These are phyloP conservation scores for Zele albiditarsus DNA, from an alignment of 2,888 invertebrate species.

Conservation along the genomic window DNA sequence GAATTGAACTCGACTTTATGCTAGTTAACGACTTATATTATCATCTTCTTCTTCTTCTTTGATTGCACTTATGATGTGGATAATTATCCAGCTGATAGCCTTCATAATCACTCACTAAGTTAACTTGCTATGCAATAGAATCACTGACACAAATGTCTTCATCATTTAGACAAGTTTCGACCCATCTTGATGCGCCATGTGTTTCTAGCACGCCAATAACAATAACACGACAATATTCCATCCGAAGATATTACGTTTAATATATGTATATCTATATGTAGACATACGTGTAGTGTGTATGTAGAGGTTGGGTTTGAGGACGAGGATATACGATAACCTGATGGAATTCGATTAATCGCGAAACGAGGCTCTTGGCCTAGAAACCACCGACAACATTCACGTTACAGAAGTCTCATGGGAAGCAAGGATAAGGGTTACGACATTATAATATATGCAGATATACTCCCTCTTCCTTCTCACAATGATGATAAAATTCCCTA, in stretches of 20 bases:
- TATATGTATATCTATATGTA: neutral
- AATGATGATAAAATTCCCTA: slow-evolving; percentile 21
- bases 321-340: slow-evolving; percentile 22
- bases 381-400: slow-evolving; percentile 29
- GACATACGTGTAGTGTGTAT: slow-evolving; percentile 13
- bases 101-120: too few relatives aligned
- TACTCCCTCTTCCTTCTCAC: neutral
- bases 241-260: neutral
- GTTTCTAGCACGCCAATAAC: neutral
- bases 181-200: neutral
- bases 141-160: too few relatives aligned
- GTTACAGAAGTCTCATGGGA: slow-evolving; percentile 28
- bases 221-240: neutral
- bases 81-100: too few relatives aligned
- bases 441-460: slow-evolving; percentile 30
- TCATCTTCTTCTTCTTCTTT: too few relatives aligned
- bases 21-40: too few relatives aligned
- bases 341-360: slow-evolving; percentile 41
- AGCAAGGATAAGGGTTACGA: slow-evolving; percentile 32
- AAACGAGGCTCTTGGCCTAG: slow-evolving; percentile 29
- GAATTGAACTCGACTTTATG: too few relatives aligned
- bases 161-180: too few relatives aligned
- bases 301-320: neutral
- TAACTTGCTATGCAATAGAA: too few relatives aligned
- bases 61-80: too few relatives aligned